Percentiles rank a stretch among this genome's conserved stretches.
phyloP scores from a whole-genome alignment of 1,140 invertebrate genomes.

The Plectus sambesii region DNA sequence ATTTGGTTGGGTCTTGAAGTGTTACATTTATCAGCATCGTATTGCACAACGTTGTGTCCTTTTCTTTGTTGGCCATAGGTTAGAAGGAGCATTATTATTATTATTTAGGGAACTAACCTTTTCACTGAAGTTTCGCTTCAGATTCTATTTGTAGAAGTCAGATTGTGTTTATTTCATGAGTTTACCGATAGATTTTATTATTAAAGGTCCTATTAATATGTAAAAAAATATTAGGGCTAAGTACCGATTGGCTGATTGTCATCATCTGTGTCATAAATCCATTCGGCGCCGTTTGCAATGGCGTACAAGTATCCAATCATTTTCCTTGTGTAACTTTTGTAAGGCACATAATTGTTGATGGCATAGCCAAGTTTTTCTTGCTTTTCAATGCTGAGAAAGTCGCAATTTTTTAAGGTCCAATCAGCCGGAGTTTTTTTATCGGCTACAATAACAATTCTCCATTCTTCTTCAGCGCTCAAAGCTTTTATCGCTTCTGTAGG shows the following conservation, averaged over 20 bases:
- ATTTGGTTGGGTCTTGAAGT: no score
- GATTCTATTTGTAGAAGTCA: constrained; percentile 23
- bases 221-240: constrained; percentile 3
- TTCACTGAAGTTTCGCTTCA: constrained; percentile 20
- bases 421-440: constrained; percentile 36
- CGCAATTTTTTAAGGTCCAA: constrained; percentile 24
- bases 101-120: constrained; percentile 8
- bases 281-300: constrained; percentile 36
- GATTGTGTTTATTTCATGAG: neutral
- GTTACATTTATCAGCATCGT: no score
- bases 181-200: constrained; percentile 7
- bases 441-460: constrained; percentile 38
- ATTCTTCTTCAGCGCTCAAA: no score
- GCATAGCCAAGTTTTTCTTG: constrained; percentile 23
- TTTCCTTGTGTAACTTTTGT: constrained; percentile 30
- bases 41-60: constrained; percentile 3
- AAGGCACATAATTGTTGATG: constrained; percentile 18
- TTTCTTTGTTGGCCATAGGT: constrained; percentile 9
- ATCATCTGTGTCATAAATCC: constrained; percentile 46
- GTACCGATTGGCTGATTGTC: constrained; percentile 37
- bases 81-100: constrained; percentile 2
- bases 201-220: constrained; percentile 12
- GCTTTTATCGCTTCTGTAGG: no score
- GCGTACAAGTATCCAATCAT: constrained; percentile 35
- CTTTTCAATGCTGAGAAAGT: constrained; percentile 22